Evolutionary conservation across 2,113 vertebrate genomes (phyloP), one percentile per base, ranked within the genome.

Genomic region (Leptodactylus fuscus): DNA sequence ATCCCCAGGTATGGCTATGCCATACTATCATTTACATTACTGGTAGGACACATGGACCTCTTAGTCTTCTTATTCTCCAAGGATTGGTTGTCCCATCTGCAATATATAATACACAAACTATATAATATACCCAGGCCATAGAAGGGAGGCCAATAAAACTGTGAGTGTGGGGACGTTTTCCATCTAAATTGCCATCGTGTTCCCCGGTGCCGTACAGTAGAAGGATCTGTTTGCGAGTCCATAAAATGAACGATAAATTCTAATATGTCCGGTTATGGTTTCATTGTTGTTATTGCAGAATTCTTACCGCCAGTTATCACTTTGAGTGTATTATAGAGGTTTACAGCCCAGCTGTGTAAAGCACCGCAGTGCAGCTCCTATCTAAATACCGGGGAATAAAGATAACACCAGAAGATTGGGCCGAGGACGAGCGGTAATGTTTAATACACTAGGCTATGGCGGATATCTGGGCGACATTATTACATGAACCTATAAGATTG

Each of bases 241-340:
- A 49, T 77, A 53, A 77, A 77, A 34, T 34, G 48, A 77, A 36
- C 38, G 49, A 36, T 78, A 78, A 78, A 78, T 53, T 38, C 48
- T 78, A 55, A 78, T 53, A 9, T 4, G 75, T 36, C 49, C 75
- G 13, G 29, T 78, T 76, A 34, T 76, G 29, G 46, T 22, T 55
- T 78, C 49, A 78, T 53, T 78, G 49, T 53, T 78, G 75, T 78
- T 78, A 78, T 78, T 78, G 49, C 75, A 53, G 75, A 12, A 20
- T 34, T 55, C 29, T 55, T 36, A 22, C 48, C 16, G 74, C 46
- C 48, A 12, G 46, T 51, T 76, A 78, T 78, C n/a, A 78, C 29
- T 53, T 5, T 22, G 27, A 55, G 49, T 78, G 32, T 55, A 53
- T 55, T 78, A 55, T 51, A 36, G 75, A 22, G 3, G n/a, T 78